phyloP scores from a whole-genome alignment of 2,888 invertebrate genomes.

The Volucella bombylans region DNA sequence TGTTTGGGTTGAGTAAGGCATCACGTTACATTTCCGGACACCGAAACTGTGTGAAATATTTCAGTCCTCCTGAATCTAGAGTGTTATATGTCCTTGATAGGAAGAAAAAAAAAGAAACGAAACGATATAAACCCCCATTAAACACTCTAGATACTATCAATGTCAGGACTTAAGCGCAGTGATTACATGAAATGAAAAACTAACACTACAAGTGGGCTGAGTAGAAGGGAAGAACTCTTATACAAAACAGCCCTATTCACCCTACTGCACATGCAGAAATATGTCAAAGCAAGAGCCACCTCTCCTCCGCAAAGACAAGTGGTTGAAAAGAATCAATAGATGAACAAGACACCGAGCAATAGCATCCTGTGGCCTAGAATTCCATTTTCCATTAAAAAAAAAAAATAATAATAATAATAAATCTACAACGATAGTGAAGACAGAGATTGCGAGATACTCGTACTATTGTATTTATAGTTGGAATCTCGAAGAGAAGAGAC shows the following conservation, averaged over 20 bases:
- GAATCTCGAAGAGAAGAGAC: too few relatives aligned
- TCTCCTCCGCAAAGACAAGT: slow-evolving; percentile 12
- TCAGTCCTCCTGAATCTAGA: slow-evolving; percentile 22
- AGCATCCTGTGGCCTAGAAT: slow-evolving; percentile 34
- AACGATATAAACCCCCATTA: not conserved
- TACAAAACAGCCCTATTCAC: not conserved
- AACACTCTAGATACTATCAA: slow-evolving; percentile 1
- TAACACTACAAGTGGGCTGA: too few relatives aligned
- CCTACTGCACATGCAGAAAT: not conserved
- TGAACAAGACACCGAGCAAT: not conserved
- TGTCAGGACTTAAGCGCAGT: not conserved
- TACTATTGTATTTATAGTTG: too few relatives aligned
- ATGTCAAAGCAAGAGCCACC: slow-evolving; percentile 18
- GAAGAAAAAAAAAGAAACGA: slow-evolving; percentile 3
- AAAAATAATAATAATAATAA: not conserved
- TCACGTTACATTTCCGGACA: slow-evolving; percentile 46
- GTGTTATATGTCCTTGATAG: slow-evolving; percentile 32
- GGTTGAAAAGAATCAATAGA: slow-evolving; percentile 36
- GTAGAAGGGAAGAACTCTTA: not conserved
- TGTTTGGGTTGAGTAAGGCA: slow-evolving; percentile 25
- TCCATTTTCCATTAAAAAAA: slow-evolving; percentile 17
- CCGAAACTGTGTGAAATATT: slow-evolving; percentile 40
- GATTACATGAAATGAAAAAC: too few relatives aligned
- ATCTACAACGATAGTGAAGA: not conserved
- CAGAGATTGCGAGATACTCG: too few relatives aligned